Percentiles rank a stretch among this genome's conserved stretches.
Conservation (phyloP, 2,888 invertebrate genomes). For the Steromphala cineraria region DNA sequence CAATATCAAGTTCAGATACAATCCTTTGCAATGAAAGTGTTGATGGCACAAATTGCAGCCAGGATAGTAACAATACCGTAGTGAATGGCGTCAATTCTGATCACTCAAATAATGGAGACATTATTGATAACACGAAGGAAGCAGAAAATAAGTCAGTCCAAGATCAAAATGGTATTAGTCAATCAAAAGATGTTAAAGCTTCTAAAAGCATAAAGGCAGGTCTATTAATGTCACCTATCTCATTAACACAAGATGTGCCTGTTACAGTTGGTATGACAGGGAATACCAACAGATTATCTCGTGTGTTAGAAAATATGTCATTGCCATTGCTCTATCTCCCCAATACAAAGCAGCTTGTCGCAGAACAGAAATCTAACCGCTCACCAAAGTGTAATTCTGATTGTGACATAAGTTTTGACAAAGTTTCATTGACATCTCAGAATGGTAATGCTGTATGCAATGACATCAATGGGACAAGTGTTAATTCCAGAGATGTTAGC, state of each 20-base stretch:
- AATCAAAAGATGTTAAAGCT: not conserved
- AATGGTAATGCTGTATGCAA: not conserved
- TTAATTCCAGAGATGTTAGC: not conserved
- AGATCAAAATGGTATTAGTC: not conserved
- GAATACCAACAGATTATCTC: slow-evolving; percentile 63
- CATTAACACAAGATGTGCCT: slow-evolving; percentile 62
- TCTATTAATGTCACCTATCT: slow-evolving; percentile 59
- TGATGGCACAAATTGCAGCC: slow-evolving; percentile 7
- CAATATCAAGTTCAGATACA: slow-evolving; percentile 5
- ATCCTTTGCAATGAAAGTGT: not conserved
- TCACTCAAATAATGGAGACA: not conserved
- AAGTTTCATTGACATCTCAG: not conserved
- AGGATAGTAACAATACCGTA: not conserved
- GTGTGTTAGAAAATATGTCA: slow-evolving; percentile 69
- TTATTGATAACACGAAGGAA: not conserved
- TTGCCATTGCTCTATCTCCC: slow-evolving; percentile 67
- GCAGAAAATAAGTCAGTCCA: not conserved
- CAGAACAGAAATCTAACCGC: slow-evolving; percentile 26
- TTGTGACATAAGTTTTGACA: not conserved
- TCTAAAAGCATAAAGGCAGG: slow-evolving; percentile 49
- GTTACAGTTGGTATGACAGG: slow-evolving; percentile 48
- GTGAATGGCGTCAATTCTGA: not conserved
- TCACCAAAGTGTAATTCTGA: slow-evolving; percentile 7
- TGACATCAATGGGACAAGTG: slow-evolving; percentile 19
- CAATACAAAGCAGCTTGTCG: slow-evolving; percentile 65